Conservation (phyloP, 2,888 invertebrate genomes). For the Drosophila koepferae region DNA sequence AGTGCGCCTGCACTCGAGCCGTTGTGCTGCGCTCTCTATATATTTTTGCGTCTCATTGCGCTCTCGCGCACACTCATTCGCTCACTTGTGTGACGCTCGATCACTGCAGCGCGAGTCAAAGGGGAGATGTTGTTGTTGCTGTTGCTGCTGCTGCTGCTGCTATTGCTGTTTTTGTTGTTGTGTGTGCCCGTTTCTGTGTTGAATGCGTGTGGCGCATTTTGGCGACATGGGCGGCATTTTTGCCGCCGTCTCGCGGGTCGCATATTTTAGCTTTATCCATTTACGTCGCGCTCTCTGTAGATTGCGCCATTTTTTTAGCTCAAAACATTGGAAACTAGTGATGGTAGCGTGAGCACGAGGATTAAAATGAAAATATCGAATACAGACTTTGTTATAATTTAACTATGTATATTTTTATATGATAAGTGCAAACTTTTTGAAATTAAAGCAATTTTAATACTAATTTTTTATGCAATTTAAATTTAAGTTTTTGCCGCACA, state of each 20-base stretch:
- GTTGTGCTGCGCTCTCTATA: constrained; percentile 7
- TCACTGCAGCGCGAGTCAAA: constrained; percentile 31
- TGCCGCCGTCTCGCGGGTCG: constrained; percentile 66
- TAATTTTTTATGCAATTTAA: background rate
- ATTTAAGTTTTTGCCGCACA: background rate
- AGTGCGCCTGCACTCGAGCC: constrained; percentile 54
- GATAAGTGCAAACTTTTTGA: background rate
- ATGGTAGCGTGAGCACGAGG: constrained; percentile 25
- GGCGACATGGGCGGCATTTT: constrained; percentile 80
- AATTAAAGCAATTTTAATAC: background rate
- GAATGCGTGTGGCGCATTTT: constrained; percentile 77
- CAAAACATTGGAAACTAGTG: constrained; percentile 40
- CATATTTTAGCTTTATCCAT: constrained; percentile 73
- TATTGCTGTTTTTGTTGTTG: constrained; percentile 38
- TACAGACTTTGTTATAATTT: background rate
- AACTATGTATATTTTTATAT: too few relatives aligned
- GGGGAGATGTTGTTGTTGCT: constrained; percentile 44
- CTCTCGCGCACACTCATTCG: constrained; percentile 12
- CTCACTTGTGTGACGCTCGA: constrained; percentile 14
- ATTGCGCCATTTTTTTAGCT: constrained; percentile 73
- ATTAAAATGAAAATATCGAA: background rate
- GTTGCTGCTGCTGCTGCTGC: constrained; percentile 33
- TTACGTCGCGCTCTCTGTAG: constrained; percentile 61
- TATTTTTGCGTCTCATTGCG: constrained; percentile 9
- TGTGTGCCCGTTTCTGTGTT: constrained; percentile 55